Evolutionary conservation across 2,797 vertebrate species (phyloP).

Genomic region (Xerus rutilus): DNA sequence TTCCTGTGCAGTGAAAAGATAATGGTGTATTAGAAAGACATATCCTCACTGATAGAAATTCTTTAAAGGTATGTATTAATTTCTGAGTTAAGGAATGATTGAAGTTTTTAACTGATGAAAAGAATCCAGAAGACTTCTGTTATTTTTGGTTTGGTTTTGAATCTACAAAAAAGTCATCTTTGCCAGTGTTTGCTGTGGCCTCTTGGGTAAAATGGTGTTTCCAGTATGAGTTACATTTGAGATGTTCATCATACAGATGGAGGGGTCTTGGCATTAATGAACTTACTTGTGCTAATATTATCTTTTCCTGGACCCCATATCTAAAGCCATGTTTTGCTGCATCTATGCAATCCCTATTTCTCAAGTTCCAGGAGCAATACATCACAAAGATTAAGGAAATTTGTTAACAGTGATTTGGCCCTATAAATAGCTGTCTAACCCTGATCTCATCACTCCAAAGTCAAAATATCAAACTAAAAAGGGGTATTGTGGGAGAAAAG

Average conservation of each 20-base stretch:
- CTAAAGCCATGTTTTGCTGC: neutral
- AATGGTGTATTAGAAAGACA: conserved; percentile 47
- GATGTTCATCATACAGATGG: neutral
- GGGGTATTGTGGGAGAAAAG: neutral
- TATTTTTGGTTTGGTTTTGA: neutral
- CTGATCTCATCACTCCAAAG: neutral
- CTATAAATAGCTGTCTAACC: neutral
- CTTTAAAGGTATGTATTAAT: conserved; percentile 15
- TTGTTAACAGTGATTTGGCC: neutral
- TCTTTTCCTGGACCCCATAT: neutral
- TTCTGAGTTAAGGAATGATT: conserved; percentile 13
- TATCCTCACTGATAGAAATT: neutral
- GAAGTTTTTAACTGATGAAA: neutral
- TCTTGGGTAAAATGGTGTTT: neutral
- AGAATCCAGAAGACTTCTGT: neutral
- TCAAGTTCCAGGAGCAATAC: conserved; percentile 9
- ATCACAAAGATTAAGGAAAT: conserved; percentile 51
- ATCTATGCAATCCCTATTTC: neutral
- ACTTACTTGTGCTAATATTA: neutral
- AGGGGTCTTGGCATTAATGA: neutral
- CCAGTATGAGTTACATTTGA: neutral
- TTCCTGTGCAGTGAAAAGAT: conserved; percentile 90
- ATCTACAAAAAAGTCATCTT: neutral
- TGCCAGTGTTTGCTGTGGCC: neutral
- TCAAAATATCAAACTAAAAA: conserved; percentile 57